Conservation (phyloP, 2,113 vertebrate species). For the Halcyon malimbica region DNA sequence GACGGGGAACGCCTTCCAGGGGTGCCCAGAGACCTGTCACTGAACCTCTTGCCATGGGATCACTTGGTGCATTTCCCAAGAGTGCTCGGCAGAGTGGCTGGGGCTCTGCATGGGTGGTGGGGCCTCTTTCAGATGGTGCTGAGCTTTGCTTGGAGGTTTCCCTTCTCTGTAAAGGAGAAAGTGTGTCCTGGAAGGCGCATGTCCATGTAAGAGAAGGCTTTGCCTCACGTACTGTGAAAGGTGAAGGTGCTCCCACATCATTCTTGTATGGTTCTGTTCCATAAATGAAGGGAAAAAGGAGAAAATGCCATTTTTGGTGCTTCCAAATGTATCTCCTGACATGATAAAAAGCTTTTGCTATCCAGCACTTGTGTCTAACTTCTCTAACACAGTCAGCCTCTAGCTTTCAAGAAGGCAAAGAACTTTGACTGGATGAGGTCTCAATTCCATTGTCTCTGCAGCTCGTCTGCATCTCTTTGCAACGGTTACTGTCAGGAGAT, state of each 20-base stretch:
- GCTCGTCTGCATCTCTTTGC: neutral
- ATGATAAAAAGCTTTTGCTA: neutral
- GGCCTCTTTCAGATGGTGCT: neutral
- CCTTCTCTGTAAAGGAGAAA: neutral
- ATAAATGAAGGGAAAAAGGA: neutral
- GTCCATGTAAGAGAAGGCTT: neutral
- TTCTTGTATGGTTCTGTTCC: neutral
- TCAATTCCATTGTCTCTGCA: neutral
- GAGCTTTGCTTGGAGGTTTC: neutral
- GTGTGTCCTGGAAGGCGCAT: neutral
- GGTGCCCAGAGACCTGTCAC: accelerated
- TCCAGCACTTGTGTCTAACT: neutral
- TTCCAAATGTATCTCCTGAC: neutral
- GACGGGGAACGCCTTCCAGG: neutral
- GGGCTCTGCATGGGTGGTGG: neutral
- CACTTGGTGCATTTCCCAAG: neutral
- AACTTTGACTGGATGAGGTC: neutral
- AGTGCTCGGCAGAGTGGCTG: neutral
- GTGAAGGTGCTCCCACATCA: neutral
- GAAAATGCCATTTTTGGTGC: neutral
- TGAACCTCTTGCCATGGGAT: neutral
- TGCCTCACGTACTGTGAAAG: neutral
- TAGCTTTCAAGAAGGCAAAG: neutral
- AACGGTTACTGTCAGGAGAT: neutral
- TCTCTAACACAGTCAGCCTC: neutral